These are phyloP conservation scores for Acanthiza pusilla DNA, from an alignment of 2,797 vertebrate genomes.

Conservation along the genomic window DNA sequence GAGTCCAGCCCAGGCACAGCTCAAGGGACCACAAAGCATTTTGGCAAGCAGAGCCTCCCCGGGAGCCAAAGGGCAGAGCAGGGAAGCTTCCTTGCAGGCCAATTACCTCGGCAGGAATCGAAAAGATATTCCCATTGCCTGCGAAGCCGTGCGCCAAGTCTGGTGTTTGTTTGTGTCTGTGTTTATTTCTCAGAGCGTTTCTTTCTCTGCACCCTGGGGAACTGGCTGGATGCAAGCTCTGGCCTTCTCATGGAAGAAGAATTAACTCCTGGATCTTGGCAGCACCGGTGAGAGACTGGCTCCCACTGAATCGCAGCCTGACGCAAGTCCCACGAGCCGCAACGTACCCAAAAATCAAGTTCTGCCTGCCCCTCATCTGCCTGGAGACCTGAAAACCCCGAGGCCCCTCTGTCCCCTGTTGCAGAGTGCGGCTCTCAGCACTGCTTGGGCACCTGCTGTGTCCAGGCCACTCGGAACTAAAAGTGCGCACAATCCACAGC, in stretches of 20 bases:
- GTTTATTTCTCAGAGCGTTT: constrained; percentile 55
- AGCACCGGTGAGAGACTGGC: background rate
- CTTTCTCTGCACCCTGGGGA: constrained; percentile 38
- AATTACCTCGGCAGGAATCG: constrained; percentile 29
- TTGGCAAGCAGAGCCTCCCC: background rate
- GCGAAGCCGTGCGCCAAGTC: constrained; percentile 16
- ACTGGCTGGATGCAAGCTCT: constrained; percentile 38
- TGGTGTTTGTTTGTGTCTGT: constrained; percentile 61
- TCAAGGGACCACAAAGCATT: constrained; percentile 1
- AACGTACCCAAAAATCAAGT: background rate
- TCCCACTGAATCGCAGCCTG: background rate
- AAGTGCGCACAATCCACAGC: background rate
- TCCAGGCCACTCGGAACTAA: background rate
- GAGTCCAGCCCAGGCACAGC: background rate
- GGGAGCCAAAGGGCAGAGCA: constrained; percentile 23
- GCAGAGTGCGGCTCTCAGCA: accelerated
- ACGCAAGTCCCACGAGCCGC: background rate
- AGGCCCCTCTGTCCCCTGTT: background rate
- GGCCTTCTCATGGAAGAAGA: constrained; percentile 56
- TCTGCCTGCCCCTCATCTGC: background rate
- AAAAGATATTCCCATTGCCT: constrained; percentile 64
- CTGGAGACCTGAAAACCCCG: background rate
- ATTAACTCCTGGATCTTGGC: constrained; percentile 59
- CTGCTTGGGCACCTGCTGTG: background rate
- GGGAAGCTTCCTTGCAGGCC: constrained; percentile 2